These are phyloP conservation scores for Nannoperca australis DNA, from an alignment of 2,797 vertebrate genomes.

Conservation along the genomic window DNA sequence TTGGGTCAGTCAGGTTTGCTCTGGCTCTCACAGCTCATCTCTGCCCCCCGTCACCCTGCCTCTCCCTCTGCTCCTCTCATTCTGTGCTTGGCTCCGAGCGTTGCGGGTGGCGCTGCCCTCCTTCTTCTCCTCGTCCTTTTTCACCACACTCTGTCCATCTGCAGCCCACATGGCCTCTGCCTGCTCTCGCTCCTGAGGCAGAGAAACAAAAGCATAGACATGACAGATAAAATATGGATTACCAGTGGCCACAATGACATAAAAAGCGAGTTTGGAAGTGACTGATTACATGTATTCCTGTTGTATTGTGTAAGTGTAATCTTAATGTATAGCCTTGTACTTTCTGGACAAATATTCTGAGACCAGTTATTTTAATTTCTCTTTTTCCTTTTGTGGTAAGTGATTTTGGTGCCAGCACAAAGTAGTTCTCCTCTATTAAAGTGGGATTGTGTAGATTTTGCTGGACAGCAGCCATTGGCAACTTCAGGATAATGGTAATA, in stretches of 20 bases:
- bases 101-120: slow-evolving; percentile 65
- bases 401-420: neutral
- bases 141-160: slow-evolving; percentile 71
- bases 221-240: slow-evolving; percentile 3
- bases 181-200: slow-evolving; percentile 89
- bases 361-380: neutral
- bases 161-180: slow-evolving; percentile 84
- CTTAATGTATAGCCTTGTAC: neutral
- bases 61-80: slow-evolving; percentile 76
- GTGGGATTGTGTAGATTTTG: neutral
- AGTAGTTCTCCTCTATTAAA: neutral
- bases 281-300: neutral
- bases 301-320: too few species aligned
- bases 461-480: neutral
- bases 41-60: slow-evolving; percentile 74
- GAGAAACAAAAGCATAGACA: slow-evolving; percentile 3
- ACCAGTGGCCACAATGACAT: neutral
- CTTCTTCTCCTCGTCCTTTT: slow-evolving; percentile 64
- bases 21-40: slow-evolving; percentile 83
- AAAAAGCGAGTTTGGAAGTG: slow-evolving; percentile 8
- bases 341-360: neutral
- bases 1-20: slow-evolving; percentile 38
- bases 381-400: neutral
- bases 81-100: slow-evolving; percentile 80
- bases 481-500: neutral